phyloP scores from a whole-genome alignment of 2,113 vertebrate genomes.

The Onychostoma macrolepis region DNA sequence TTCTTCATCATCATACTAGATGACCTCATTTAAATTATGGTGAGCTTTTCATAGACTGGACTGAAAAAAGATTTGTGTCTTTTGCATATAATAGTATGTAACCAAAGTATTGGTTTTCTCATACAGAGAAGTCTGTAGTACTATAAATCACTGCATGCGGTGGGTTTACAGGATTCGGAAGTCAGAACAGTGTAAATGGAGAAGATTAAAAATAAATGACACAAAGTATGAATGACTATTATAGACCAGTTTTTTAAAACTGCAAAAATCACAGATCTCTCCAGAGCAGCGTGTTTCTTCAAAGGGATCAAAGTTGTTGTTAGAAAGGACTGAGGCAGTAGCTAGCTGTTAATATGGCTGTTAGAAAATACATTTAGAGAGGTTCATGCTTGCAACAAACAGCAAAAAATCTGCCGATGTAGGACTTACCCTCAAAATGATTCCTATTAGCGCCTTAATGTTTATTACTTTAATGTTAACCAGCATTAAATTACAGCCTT shows the following conservation, averaged over 20 bases:
- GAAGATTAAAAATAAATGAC: slow-evolving; percentile 2
- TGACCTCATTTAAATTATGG: not conserved
- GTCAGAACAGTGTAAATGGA: not conserved
- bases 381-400: not conserved
- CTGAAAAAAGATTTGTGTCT: not conserved
- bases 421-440: not conserved
- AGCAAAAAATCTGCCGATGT: not conserved
- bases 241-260: not conserved
- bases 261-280: not conserved
- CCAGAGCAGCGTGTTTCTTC: not conserved
- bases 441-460: not conserved
- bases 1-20: not conserved
- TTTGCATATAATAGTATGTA: not conserved
- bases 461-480: not conserved
- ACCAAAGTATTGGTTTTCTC: not conserved
- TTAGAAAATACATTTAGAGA: not conserved
- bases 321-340: not conserved
- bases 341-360: not conserved
- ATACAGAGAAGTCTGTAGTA: not conserved
- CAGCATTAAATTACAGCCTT: not conserved
- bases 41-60: not conserved
- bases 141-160: not conserved
- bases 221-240: not conserved
- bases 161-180: not conserved
- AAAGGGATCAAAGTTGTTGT: slow-evolving; percentile 2